phyloP scores from a whole-genome alignment of 2,888 invertebrate genomes.

The Sphinx pinastri region DNA sequence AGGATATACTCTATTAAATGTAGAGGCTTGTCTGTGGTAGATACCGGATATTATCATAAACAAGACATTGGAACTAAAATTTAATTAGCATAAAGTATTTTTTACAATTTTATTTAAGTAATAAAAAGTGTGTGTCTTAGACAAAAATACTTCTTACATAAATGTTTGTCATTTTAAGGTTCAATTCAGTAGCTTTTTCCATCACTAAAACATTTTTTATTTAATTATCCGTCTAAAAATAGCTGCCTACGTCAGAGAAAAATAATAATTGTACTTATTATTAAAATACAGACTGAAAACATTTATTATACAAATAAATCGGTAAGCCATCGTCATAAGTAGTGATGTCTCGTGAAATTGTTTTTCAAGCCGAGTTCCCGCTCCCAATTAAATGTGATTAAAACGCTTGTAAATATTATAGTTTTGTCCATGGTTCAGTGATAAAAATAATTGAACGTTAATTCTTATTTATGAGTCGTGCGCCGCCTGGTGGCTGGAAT shows the following conservation, averaged over 20 bases:
- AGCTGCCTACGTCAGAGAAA: background rate
- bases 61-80: too few relatives aligned
- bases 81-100: background rate
- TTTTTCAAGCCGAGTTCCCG: slow-evolving; percentile 38
- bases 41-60: background rate
- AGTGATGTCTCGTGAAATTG: slow-evolving; percentile 36
- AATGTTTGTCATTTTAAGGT: background rate
- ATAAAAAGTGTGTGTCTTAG: too few relatives aligned
- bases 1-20: background rate
- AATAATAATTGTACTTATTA: background rate
- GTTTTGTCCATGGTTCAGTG: slow-evolving; percentile 69
- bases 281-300: slow-evolving; percentile 40
- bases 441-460: slow-evolving; percentile 38
- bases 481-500: slow-evolving; percentile 3
- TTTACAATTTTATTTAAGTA: too few relatives aligned
- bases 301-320: slow-evolving; percentile 48
- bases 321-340: slow-evolving; percentile 63
- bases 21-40: background rate
- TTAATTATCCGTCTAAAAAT: background rate
- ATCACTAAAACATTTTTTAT: too few relatives aligned
- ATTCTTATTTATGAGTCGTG: slow-evolving; percentile 19
- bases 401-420: slow-evolving; percentile 65
- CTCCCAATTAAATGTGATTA: slow-evolving; percentile 73
- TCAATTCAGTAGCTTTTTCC: too few relatives aligned
- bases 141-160: background rate